phyloP scores from a whole-genome alignment of 2,113 vertebrate species.

The Petaurus breviceps region DNA sequence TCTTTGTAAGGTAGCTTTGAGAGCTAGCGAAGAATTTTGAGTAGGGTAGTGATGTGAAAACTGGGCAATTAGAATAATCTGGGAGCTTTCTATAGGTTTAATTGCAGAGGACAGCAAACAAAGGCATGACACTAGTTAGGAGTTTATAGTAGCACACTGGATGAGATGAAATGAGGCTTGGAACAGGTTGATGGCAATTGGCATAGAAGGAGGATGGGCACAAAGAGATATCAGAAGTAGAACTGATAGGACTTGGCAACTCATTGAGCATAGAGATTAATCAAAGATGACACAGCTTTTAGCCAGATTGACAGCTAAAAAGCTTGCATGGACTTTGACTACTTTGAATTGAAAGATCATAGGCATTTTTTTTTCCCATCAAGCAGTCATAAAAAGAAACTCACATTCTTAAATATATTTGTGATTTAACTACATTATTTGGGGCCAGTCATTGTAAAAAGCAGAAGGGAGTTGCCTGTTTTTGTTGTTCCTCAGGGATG shows the following conservation, averaged over 20 bases:
- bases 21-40: not conserved
- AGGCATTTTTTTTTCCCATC: not conserved
- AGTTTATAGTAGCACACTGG: not conserved
- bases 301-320: not conserved
- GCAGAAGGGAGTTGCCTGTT: slow-evolving; percentile 14
- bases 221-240: not conserved
- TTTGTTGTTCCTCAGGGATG: not conserved
- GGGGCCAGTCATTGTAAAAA: slow-evolving; percentile 12
- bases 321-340: not conserved
- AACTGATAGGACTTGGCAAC: not conserved
- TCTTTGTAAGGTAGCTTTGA: not conserved
- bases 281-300: not conserved
- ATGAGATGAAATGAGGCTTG: not conserved
- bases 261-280: not conserved
- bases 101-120: slow-evolving; percentile 1
- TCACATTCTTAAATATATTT: slow-evolving; percentile 11
- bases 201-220: not conserved
- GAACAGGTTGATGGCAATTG: not conserved
- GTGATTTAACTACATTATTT: not conserved
- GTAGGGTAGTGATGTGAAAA: not conserved
- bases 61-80: slow-evolving; percentile 4
- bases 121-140: not conserved
- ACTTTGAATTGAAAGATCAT: not conserved
- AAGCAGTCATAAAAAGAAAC: not conserved
- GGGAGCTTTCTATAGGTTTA: not conserved